Base-by-base conservation (phyloP, 2,797 vertebrate genomes). In the Lutjanus argentimaculatus region DNA sequence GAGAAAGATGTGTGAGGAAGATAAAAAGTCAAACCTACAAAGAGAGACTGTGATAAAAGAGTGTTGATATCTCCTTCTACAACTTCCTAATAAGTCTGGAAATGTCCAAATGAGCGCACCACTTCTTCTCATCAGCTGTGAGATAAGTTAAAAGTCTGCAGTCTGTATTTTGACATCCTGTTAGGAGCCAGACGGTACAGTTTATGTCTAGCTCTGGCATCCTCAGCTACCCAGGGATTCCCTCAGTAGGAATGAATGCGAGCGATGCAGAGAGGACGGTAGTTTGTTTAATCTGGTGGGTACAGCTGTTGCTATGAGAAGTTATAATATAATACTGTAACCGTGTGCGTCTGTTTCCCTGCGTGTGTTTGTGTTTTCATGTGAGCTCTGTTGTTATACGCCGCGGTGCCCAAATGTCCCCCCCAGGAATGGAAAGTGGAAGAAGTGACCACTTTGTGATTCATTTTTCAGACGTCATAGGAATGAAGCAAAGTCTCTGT, bases 171-270 rank as follows among this genome's bases (percentile, higher is more conserved):
- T 89, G 89, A 92, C 85, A 85, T 82, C 67, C 59, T 82, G 80
- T 89, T 83, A 61, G 56, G 67, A 91, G 80, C 80, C 85, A 90
- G 92, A 86, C 79, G 16, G 49, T 51, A 79, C 71, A 85, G 89
- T 92, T 90, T 93, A 91, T 79, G 86, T 91, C 85, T 91, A 4
- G 40, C 82, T 74, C 77, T 78, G 84, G 56, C 76, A 81, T 77
- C 66, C 67, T 73, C 79, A 58, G 71, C 80, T 77, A 77, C 85
- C 59, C 82, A 74, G 88, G 86, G 85, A 87, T 91, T 91, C 88
- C 89, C 86, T 93, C 75, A 92, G 71, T 74, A 86, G 90, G 92
- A 93, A 90, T 89, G 87, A 91, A 93, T 93, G 85, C 89, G 74
- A 82, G 88, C 79, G 79, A 92, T 91, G 91, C 76, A 72, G 76